phyloP scores from a whole-genome alignment of 92 coral and sea anemone species.

The Porites evermanni region DNA sequence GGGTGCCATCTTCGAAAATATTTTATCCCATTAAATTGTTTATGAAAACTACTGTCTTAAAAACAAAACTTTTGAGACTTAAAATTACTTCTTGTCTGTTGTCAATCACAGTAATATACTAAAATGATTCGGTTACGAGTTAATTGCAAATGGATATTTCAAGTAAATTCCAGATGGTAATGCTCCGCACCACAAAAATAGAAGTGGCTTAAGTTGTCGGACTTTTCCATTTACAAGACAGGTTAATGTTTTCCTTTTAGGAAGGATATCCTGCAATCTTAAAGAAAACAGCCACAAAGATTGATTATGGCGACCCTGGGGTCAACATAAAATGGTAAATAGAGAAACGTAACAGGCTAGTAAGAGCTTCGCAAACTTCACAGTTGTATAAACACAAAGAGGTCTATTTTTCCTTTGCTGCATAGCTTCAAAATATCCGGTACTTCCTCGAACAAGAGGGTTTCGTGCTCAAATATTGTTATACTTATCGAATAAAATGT shows the following conservation, averaged over 20 bases:
- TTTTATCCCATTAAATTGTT: neutral
- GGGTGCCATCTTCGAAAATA: neutral
- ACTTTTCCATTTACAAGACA: neutral
- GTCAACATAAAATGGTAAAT: neutral
- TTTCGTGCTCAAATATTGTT: no score
- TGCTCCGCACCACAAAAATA: neutral
- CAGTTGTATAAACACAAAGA: neutral
- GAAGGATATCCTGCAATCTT: slow-evolving; percentile 5
- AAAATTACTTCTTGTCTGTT: neutral
- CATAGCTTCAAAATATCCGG: neutral
- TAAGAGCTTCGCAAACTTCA: neutral
- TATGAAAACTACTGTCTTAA: neutral
- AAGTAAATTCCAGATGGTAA: slow-evolving; percentile 3
- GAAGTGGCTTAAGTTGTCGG: neutral
- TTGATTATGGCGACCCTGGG: slow-evolving; percentile 2
- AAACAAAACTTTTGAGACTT: neutral
- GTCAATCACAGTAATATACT: neutral
- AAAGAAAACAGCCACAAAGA: neutral
- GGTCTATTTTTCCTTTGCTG: neutral
- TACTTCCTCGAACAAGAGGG: no score
- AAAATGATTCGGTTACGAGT: neutral
- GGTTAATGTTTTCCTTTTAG: slow-evolving; percentile 11
- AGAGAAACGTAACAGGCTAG: neutral
- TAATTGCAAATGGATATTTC: neutral
- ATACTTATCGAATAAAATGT: no score